Evolutionary conservation across 2,888 invertebrate genomes (phyloP), one percentile per base, ranked within the genome.

Genomic region (Merodon equestris): DNA sequence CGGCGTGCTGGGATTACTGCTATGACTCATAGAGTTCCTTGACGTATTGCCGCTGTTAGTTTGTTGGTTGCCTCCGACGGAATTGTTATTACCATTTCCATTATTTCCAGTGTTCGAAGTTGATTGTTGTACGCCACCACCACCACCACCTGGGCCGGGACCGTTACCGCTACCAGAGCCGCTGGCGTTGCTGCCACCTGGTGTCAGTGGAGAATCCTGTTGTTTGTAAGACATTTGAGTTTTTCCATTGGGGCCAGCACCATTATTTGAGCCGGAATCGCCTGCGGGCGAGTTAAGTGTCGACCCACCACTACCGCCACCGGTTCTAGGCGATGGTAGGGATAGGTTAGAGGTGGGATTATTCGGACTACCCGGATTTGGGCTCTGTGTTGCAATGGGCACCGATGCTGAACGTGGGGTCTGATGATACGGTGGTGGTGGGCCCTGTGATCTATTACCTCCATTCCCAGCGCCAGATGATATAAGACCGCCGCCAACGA

Each of bases 361-460:
- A 83, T 93, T 93, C 1, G 94, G 93, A 82, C 94, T 94, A 50
- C 92, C 91, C 0, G 94, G 94, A 87, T 92, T 93, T 10, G 94
- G 93, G 84, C 93, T 94, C 85, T 93, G 93, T 84, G 93, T 91
- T 42, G 94, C 93, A 82, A 93, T 93, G 47, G 93, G 93, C 81
- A 93, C 93, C 83, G 93, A 94, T 38, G 93, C 93, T 64, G 93
- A 93, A 74, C 94, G 90, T 67, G 92, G 93, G 18, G 93, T 93
- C 85, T 93, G 93, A 87, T 94, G 94, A 88, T 93, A 93, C 42
- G 94, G 94, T 12, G 94, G 94, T 15, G 94, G 94, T n/a, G 94
- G 94, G 4, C 94, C 94, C 88, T 94, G 94, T 82, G 91, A 89
- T 68, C 92, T 87, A 40, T 91, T 89, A 64, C 90, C 75, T 53